Base-by-base conservation (phyloP, 2,888 invertebrate species). In the Microchrysa polita region DNA sequence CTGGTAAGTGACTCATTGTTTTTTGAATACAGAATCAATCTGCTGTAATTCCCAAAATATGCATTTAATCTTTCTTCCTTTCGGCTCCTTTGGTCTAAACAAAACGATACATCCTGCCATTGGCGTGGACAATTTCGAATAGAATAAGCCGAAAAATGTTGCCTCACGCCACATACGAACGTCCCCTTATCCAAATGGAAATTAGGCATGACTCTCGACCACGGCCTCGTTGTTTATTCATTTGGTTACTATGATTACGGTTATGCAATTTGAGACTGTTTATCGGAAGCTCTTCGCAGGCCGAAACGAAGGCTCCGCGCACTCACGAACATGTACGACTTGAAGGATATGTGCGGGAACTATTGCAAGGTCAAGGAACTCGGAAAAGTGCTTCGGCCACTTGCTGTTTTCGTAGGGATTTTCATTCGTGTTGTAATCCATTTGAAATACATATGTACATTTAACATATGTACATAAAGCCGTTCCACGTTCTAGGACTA, bases 201-300 rank as follows among this genome's bases (percentile, higher is more conserved):
- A 61, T 65, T 1, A 18, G 65, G 18, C 14, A n/a, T 61, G 61
- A 61, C 61, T 14, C n/a, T 61, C 40, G 61, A 18, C 12, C 23
- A 34, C 61, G 61, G 42, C 65, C 65, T 65, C 20, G 65, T 65
- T 65, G 65, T 65, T 48, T 65, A 65, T 48, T 65, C 65, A 48
- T 48, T 65, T 65, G 65, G 65, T 65, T 65, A 65, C 65, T 48
- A 65, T 65, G 65, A 44, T 44, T 44, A 65, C 65, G 65, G 48
- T 65, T 65, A 65, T 65, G 65, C 65, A 65, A 65, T 65, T 65
- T 22, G 44, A 65, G 22, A 48, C 23, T 48, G 65, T 65, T 65
- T 44, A 65, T 48, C 1, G 16, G 48, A n/a, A 65, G 65, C 44
- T 48, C 23, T 34, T 18, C 12, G n/a, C 12, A 48, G 16, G 12